Percentiles rank a stretch among this genome's conserved stretches.
Conservation (phyloP, 2,113 vertebrate genomes). For the Bettongia penicillata region DNA sequence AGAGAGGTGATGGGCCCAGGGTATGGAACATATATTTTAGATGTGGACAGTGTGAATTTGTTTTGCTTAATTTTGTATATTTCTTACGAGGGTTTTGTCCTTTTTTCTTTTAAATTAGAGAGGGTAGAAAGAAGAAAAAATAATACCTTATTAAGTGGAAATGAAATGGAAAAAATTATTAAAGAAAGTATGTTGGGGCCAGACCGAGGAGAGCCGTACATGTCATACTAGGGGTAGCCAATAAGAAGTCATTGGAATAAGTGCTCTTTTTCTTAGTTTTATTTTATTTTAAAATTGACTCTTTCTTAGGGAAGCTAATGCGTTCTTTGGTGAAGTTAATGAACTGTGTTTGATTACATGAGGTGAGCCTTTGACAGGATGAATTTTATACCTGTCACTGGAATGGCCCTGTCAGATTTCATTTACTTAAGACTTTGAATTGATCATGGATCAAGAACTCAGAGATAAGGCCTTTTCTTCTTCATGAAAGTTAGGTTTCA, state of each 20-base stretch:
- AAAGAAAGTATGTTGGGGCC: not conserved
- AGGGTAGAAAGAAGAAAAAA: not conserved
- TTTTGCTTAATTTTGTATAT: not conserved
- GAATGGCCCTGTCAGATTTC: slow-evolving; percentile 2
- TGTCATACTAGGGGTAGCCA: not conserved
- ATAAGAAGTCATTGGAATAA: not conserved
- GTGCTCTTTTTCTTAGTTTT: not conserved
- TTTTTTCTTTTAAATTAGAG: not conserved
- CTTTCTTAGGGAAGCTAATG: not conserved
- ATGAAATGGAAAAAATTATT: not conserved
- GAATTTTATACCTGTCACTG: not conserved
- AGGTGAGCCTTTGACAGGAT: not conserved
- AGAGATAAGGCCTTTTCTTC: not conserved
- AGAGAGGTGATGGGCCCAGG: not conserved
- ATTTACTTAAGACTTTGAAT: not conserved
- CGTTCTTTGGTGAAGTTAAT: not conserved
- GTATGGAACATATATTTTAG: not conserved
- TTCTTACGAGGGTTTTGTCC: not conserved
- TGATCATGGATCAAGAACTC: slow-evolving; percentile 8
- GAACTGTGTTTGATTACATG: not conserved
- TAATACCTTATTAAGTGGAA: not conserved
- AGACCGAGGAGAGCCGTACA: not conserved
- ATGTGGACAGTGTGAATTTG: not conserved
- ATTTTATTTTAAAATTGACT: not conserved
- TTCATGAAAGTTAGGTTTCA: not conserved